Evolutionary conservation across 2,888 invertebrate genomes (phyloP), one percentile per base, ranked within the genome.

Genomic region (Aleiodes testaceus): DNA sequence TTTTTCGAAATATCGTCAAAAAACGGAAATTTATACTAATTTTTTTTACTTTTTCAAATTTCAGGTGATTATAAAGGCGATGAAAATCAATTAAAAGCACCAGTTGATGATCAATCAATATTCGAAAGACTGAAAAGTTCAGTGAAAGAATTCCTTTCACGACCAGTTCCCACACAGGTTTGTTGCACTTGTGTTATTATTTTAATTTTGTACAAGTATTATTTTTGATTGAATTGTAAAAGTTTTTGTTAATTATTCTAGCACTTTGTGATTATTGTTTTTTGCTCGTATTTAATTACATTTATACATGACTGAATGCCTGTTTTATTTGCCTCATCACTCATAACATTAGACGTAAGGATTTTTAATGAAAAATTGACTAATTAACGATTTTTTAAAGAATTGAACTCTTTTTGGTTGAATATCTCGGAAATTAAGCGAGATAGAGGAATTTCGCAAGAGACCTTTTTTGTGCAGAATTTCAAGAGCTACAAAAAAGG

Each of bases 101-200:
- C 87, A 12, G 72, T 71, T 11, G 81, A 82, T 30, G 86, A 86
- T 71, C 72, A 81, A 70, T 87, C 86, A 49, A 79, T 87, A 74
- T 84, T 86, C 50, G 86, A 87, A 75, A 80, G 83, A 68, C 70
- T 87, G 4, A 87, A 86, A 78, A 84, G 82, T 68, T 84, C 84
- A 1, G 75, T 87, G 49, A 85, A 80, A 78, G 83, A 86, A 73
- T 83, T 87, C 72, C 77, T 86, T n/a, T 78, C 76, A 5, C 81
- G 78, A 67, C 84, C 84, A 79, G 42, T 66, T n/a, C 53, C 66
- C n/a, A 66, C 52, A 4, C 66, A 52, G 66, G 50, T 52, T 74
- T 72, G 74, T 79, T 82, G 80, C 80, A 80, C 79, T 75, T 77
- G 81, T 36, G 66, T 30, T 66, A 18, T 66, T 16, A 22, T 49